Evolutionary conservation across 2,888 invertebrate genomes (phyloP).

Genomic region (Holacanthella duospinosa): DNA sequence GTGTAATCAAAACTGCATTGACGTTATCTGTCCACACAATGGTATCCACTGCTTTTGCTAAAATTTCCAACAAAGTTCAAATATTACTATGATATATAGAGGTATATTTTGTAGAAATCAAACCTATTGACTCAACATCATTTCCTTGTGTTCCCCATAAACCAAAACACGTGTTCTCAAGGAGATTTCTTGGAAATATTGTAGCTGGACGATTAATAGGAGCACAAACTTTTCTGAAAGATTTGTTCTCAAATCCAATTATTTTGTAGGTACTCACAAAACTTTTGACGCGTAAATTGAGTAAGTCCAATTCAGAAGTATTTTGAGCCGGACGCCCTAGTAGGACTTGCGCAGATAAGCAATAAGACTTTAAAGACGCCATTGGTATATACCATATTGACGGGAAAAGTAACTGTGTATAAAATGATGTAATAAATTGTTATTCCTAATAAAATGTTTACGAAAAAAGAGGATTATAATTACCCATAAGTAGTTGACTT

Average conservation of each 20-base stretch:
- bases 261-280: not conserved
- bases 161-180: not conserved
- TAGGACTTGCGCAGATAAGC: not conserved
- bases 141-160: not conserved
- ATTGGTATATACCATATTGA: not conserved
- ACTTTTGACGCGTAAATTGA: not conserved
- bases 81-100: too few species aligned
- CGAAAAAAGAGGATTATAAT: not conserved
- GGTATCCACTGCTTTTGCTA: not conserved
- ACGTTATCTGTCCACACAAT: not conserved
- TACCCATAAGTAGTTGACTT: not conserved
- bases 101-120: too few species aligned
- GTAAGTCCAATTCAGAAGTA: not conserved
- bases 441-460: not conserved
- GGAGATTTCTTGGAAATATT: not conserved
- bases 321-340: not conserved
- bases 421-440: not conserved
- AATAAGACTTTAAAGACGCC: not conserved
- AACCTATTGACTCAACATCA: not conserved
- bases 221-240: not conserved
- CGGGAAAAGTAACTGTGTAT: not conserved
- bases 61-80: not conserved
- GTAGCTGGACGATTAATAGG: not conserved
- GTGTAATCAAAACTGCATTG: not conserved
- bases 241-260: not conserved